Base-by-base conservation (phyloP, 35 echinoderm and acorn worm genomes). In the Acanthaster planci region DNA sequence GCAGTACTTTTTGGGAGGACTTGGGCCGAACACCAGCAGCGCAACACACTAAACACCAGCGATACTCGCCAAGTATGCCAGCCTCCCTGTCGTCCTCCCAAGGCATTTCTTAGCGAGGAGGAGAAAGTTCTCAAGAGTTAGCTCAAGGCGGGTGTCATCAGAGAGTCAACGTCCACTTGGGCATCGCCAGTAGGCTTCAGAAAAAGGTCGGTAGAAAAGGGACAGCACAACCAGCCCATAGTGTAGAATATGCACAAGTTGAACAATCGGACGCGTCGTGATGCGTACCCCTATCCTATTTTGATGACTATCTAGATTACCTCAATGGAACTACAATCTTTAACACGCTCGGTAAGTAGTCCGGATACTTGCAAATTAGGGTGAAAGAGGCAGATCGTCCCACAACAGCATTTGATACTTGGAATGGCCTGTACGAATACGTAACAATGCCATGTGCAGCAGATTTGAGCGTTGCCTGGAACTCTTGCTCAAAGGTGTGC, bases 291-390 rank as follows among this genome's bases (percentile, higher is more conserved):
- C 2, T 88, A n/a, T 78, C 86, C 47, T 21, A 54, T 15, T 38
- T 88, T 67, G 77, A 59, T n/a, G 86, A 88, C 55, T 81, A 54
- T 75, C 23, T 88, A 23, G 86, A 82, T 67, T 87, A 75, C 67
- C 29, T 86, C 7, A 38, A 14, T 12, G 54, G 86, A 14, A 78
- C 86, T 7, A 88, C 81, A 79, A 58, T 91, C 8, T 86, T 91
- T 30, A 80, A 51, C 12, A 91, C 89, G 1, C 30, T 91, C 7
- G 89, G 86, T 60, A 32, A 86, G 31, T 76, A 86, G 38, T 86
- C 87, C 15, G 90, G 78, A 0, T 92, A 92, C 35, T 92, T 84
- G 90, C 84, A 92, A 38, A 87, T 92, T 35, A 84, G 76, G 75
- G 38, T 85, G 39, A 85, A 91, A 30, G 52, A 78, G 54, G 36